Base-by-base conservation (phyloP, 1,140 invertebrate species). In the Drosophila nannoptera region DNA sequence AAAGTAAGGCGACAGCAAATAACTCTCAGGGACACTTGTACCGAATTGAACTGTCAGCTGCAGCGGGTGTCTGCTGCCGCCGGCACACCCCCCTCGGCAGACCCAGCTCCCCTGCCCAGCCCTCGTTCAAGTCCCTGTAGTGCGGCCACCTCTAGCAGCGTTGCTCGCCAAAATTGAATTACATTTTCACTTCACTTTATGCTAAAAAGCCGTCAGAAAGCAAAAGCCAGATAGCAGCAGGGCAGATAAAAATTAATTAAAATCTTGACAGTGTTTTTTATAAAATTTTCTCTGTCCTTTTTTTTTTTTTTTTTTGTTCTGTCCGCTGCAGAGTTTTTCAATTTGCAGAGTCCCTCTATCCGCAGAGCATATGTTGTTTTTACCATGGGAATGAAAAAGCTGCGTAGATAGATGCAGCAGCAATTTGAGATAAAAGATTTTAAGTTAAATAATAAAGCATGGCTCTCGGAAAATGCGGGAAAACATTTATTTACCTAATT, bases 11-110 rank as follows among this genome's bases (percentile, higher is more conserved):
- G 72, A 76, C 75, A 67, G 73, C 75, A 75, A 83, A 83, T 83
- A 83, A 83, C 64, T 75, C 73, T 75, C 62, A 78, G 65, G 73
- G 80, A 70, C 72, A 76, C 68, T 82, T 68, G 65, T 69, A 52
- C 65, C 54, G 77, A 84, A 84, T 84, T 84, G 81, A 77, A 80
- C 73, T 84, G 80, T 86, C 80, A 84, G 73, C 62, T 84, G 73
- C 80, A 84, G 66, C 52, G 58, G 32, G 16, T 14, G 14, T 14
- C 14, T 43, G 4, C 12, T 43, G 5, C 40, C 5, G 7, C 40
- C 43, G 12, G 16, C 6, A 22, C 14, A 32, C 35, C 11, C 32
- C 9, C 11, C 32, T 7, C 38, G 7, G n/a, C 45, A 33, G 3
- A 9, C 32, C 11, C 16, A 5, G 40, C 40, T 4, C n/a, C 7